Base-by-base conservation (phyloP, 1,140 invertebrate genomes). In the Papilio aristodemus region DNA sequence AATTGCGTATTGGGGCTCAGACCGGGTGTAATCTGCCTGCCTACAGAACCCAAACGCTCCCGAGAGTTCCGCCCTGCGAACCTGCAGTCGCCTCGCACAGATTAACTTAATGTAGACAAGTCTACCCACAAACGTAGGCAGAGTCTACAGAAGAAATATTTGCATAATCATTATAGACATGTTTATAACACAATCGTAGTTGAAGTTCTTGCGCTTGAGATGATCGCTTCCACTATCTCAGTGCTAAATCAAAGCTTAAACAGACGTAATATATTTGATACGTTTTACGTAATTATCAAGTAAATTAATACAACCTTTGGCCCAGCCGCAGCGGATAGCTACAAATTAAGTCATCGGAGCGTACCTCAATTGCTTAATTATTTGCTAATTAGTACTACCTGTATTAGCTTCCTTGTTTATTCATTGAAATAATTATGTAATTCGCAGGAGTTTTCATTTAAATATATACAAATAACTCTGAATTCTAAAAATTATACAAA, bases 1-100 rank as follows among this genome's bases (percentile, higher is more conserved):
- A 85, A 88, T 88, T 89, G 83, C 86, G 86, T 88, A 84, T 84
- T 77, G 83, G 79, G 80, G 85, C 85, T 89, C 85, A 87, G 88
- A 88, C 82, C 72, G 81, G 79, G 86, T 84, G 87, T 85, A 88
- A 88, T 90, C 84, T 88, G 85, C 85, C 84, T 80, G 19, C 46
- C 46, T 50, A 79, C 77, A 78, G 84, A 80, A 78, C 86, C 82
- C 81, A 80, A 86, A 81, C 78, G 79, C 70, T 81, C 83, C 84
- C 81, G 73, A 74, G 80, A 81, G 84, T 71, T 77, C 75, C 78
- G 71, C 71, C 72, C 71, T 71, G 72, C 75, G 74, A 68, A 71
- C 50, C 71, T 80, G 79, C 79, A 78, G 73, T 81, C 70, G 22
- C 54, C 71, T n/a, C 57, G 9, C 80, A 84, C 67, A 83, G 84